These are phyloP conservation scores for Stenodera caucasica DNA, from an alignment of 2,888 invertebrate species.

Conservation along the genomic window DNA sequence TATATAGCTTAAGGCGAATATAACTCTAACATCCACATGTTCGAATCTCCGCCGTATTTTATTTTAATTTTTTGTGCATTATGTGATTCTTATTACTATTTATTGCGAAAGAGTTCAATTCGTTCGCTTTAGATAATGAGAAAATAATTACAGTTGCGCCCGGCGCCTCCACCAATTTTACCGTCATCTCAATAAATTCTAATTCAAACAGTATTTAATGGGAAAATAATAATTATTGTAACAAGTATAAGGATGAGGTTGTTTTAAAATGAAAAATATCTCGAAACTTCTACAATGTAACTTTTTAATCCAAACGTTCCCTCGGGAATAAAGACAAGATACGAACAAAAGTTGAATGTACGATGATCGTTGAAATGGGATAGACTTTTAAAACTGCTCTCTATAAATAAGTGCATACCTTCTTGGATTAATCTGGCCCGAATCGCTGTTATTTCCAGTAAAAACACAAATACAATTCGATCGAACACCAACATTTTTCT, in stretches of 20 bases:
- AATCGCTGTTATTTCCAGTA: slow-evolving; percentile 18
- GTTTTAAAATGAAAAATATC: slow-evolving; percentile 5
- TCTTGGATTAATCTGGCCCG: slow-evolving; percentile 24
- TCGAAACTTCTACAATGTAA: background rate
- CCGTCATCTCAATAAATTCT: too few species aligned
- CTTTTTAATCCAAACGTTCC: slow-evolving; percentile 9
- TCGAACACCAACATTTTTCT: slow-evolving; percentile 18
- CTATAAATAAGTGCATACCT: slow-evolving; percentile 21
- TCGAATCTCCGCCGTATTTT: background rate
- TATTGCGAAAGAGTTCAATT: background rate
- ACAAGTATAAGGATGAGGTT: too few species aligned
- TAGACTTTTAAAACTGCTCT: too few species aligned
- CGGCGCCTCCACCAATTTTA: slow-evolving; percentile 25
- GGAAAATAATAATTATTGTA: too few species aligned
- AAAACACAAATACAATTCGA: slow-evolving; percentile 19
- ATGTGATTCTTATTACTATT: background rate
- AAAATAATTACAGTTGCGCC: background rate
- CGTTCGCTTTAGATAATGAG: background rate
- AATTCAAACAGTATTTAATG: too few species aligned
- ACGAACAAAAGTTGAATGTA: slow-evolving; percentile 7
- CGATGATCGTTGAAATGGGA: background rate
- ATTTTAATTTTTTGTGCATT: background rate
- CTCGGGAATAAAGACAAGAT: background rate
- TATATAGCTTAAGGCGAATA: background rate
- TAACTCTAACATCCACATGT: background rate